Conservation (phyloP, 2,888 invertebrate genomes). For the Acleris laterana region DNA sequence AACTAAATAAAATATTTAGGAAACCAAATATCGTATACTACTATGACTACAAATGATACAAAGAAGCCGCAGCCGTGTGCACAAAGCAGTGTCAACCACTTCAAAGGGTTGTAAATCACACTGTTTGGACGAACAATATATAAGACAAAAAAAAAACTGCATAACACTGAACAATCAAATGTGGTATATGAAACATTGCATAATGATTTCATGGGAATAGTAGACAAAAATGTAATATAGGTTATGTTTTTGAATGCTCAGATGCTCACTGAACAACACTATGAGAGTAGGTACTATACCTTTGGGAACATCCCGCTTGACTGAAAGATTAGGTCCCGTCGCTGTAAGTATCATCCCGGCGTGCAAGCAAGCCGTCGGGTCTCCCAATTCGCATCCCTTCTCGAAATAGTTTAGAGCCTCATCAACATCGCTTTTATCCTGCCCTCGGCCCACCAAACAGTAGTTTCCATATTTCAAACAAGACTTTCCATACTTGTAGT, state of each 20-base stretch:
- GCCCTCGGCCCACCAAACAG: slow-evolving; percentile 85
- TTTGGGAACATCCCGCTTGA: slow-evolving; percentile 84
- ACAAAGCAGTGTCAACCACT: no score
- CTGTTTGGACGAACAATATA: no score
- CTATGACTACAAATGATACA: no score
- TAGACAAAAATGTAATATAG: neutral
- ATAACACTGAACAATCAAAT: no score
- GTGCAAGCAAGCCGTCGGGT: slow-evolving; percentile 89
- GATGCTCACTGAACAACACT: neutral
- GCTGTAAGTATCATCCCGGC: slow-evolving; percentile 88
- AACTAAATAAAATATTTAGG: no score
- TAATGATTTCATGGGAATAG: no score
- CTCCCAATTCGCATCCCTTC: slow-evolving; percentile 90
- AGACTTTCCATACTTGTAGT: slow-evolving; percentile 92
- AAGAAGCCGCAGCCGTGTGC: no score
- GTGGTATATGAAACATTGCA: no score
- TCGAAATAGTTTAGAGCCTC: slow-evolving; percentile 89
- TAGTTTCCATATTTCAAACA: slow-evolving; percentile 95
- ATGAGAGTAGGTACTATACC: slow-evolving; percentile 60
- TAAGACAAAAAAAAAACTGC: no score
- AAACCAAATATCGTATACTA: no score
- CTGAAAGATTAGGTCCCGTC: slow-evolving; percentile 80
- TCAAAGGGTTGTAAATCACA: no score
- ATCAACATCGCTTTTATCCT: slow-evolving; percentile 81
- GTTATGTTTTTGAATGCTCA: neutral